phyloP scores from a whole-genome alignment of 2,888 invertebrate species.

The Epiblema foenella region DNA sequence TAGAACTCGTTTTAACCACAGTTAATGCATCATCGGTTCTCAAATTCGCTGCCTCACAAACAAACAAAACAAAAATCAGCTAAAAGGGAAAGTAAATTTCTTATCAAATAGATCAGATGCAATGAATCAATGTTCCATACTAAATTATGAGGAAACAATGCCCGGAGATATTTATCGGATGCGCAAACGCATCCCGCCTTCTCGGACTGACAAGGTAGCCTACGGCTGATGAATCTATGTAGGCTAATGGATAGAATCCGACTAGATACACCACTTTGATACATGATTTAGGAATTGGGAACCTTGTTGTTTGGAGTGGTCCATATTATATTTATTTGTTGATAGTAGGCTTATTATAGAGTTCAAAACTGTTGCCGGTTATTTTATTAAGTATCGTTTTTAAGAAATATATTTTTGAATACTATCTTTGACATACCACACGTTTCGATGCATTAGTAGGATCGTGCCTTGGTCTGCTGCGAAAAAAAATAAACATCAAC shows the following conservation, averaged over 20 bases:
- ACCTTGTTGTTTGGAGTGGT: no score
- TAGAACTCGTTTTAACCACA: neutral
- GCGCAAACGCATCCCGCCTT: slow-evolving; percentile 59
- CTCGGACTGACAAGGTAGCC: slow-evolving; percentile 54
- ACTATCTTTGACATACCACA: no score
- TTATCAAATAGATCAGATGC: slow-evolving; percentile 58
- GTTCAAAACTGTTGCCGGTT: no score
- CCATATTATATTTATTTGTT: no score
- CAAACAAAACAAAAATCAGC: slow-evolving; percentile 51
- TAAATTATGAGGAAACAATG: slow-evolving; percentile 64
- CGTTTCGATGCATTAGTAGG: no score
- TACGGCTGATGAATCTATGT: slow-evolving; percentile 50
- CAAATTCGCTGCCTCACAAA: slow-evolving; percentile 34
- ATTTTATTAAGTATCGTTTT: no score
- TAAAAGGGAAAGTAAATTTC: slow-evolving; percentile 61
- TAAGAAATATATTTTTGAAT: no score
- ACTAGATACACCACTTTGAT: slow-evolving; percentile 45
- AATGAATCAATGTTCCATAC: slow-evolving; percentile 63
- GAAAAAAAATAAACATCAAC: no score
- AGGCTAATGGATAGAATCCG: slow-evolving; percentile 51
- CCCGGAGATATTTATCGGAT: slow-evolving; percentile 60
- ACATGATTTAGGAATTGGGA: slow-evolving; percentile 52
- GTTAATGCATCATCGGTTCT: neutral
- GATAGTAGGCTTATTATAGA: no score
- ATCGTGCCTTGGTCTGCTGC: no score